These are phyloP conservation scores for Periophthalmodon schlosseri DNA, from an alignment of 2,113 vertebrate species.

Conservation along the genomic window DNA sequence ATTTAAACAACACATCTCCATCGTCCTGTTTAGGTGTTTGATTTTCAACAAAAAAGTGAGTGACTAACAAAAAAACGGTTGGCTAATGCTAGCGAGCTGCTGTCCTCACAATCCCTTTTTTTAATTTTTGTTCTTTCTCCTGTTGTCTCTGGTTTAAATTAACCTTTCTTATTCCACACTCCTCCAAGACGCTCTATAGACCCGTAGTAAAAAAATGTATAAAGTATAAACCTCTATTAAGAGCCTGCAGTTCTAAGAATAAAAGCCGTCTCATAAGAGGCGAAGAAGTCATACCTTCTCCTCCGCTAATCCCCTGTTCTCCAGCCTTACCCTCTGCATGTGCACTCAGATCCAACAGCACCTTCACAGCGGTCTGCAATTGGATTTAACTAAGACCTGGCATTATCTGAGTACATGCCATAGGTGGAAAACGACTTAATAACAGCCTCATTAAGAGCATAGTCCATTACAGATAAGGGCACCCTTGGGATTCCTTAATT, in stretches of 20 bases:
- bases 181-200: background rate
- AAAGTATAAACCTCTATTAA: background rate
- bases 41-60: too few species aligned
- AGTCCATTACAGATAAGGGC: slow-evolving; percentile 69
- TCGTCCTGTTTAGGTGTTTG: too few species aligned
- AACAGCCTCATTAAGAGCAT: slow-evolving; percentile 71
- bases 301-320: slow-evolving; percentile 35
- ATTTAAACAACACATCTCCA: too few species aligned
- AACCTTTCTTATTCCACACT: background rate
- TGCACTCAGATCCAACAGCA: slow-evolving; percentile 30
- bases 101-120: too few species aligned
- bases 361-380: slow-evolving; percentile 30
- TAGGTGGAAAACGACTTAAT: slow-evolving; percentile 72
- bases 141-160: background rate
- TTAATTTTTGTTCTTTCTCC: background rate
- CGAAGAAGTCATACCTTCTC: slow-evolving; percentile 20
- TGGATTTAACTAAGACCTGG: slow-evolving; percentile 50
- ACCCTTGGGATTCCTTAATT: slow-evolving; percentile 68
- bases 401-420: slow-evolving; percentile 61
- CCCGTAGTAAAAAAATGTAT: too few species aligned
- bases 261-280: slow-evolving; percentile 22
- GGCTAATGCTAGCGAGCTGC: too few species aligned
- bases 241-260: slow-evolving; percentile 26
- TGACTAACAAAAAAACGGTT: too few species aligned
- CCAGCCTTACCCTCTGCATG: slow-evolving; percentile 10